A percentile compares a stretch with the other conserved stretches of the same genome.
Conservation (phyloP, 2,888 invertebrate genomes). For the Lasioglossum pauxillum region DNA sequence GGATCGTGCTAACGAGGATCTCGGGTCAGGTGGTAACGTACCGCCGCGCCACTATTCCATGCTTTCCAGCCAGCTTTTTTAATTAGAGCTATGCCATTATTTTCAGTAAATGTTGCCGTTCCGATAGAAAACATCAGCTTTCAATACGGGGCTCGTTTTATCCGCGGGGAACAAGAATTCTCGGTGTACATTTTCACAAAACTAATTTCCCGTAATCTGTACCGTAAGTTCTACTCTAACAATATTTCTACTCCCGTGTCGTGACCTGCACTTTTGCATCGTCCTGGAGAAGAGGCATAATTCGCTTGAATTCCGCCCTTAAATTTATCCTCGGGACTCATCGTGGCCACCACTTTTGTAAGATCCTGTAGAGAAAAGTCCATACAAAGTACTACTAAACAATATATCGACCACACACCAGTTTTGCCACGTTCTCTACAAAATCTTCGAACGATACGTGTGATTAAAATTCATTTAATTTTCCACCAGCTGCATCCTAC, state of each 20-base stretch:
- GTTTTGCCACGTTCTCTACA: not conserved
- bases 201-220: not conserved
- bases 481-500: too few relatives aligned
- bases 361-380: too few relatives aligned
- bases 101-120: not conserved
- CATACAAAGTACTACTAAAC: not conserved
- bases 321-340: too few relatives aligned
- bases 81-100: slow-evolving; percentile 1
- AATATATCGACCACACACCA: not conserved
- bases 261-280: not conserved
- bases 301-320: not conserved
- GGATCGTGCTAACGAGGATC: slow-evolving; percentile 14
- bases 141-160: not conserved
- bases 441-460: too few relatives aligned
- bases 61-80: not conserved
- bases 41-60: not conserved
- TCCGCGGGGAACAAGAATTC: not conserved
- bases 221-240: not conserved
- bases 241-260: too few relatives aligned
- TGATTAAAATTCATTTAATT: not conserved
- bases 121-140: not conserved
- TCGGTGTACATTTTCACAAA: too few relatives aligned
- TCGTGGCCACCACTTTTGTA: not conserved
- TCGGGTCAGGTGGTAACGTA: slow-evolving; percentile 4
- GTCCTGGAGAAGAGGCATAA: not conserved